A percentile compares a stretch with the other conserved stretches of the same genome.
These are phyloP conservation scores for Probosciger aterrimus DNA, from an alignment of 2,113 vertebrate genomes.

Conservation along the genomic window DNA sequence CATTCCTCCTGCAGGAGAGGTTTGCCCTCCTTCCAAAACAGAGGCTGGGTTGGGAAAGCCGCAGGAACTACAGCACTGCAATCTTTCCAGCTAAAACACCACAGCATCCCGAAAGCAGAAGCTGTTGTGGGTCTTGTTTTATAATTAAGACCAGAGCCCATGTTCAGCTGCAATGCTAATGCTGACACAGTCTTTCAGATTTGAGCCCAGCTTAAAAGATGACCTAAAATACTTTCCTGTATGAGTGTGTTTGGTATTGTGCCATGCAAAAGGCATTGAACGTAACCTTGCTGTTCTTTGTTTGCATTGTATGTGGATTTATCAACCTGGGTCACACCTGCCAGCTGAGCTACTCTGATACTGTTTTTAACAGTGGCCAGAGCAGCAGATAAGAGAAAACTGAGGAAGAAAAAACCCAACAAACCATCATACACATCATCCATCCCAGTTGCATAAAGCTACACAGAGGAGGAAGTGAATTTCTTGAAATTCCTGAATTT, in stretches of 20 bases:
- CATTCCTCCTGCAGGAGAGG: background rate
- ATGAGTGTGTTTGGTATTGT: fast-evolving
- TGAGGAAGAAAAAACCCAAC: background rate
- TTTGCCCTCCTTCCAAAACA: background rate
- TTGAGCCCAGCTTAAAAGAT: background rate
- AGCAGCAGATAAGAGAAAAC: background rate
- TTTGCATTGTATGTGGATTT: background rate
- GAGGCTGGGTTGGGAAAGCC: background rate
- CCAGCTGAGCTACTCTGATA: background rate
- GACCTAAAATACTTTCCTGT: background rate
- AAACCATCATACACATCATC: background rate
- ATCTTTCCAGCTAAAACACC: background rate
- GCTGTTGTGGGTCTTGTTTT: background rate
- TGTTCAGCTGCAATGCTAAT: background rate
- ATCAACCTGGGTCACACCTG: background rate
- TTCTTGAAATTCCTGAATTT: background rate
- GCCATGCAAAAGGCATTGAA: background rate
- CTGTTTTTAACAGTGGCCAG: background rate
- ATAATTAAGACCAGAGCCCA: background rate
- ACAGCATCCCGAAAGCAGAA: background rate
- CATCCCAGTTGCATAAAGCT: background rate
- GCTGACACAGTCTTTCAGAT: background rate
- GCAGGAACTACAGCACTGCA: background rate
- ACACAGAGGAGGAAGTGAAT: background rate
- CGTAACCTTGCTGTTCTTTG: background rate